These are phyloP conservation scores for Drosophila nr. fundita DNA, from an alignment of 2,888 invertebrate species.

Conservation along the genomic window DNA sequence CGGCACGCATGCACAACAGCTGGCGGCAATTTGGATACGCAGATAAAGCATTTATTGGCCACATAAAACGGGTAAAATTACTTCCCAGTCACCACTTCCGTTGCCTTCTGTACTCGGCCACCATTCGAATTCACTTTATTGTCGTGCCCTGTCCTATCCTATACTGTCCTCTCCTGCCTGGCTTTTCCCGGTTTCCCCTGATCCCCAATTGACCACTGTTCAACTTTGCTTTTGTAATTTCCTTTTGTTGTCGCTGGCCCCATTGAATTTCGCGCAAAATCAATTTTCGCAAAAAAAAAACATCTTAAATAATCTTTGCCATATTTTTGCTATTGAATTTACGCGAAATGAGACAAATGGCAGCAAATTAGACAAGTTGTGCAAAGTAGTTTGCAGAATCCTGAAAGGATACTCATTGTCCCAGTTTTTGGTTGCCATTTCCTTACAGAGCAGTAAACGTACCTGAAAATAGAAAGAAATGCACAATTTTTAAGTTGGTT, in stretches of 20 bases:
- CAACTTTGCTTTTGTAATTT: conserved; percentile 56
- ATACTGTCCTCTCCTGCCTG: neutral
- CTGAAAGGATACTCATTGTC: conserved; percentile 39
- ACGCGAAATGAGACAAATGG: conserved; percentile 14
- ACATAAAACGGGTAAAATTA: conserved; percentile 78
- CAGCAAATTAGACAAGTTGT: conserved; percentile 70
- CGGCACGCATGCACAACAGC: conserved; percentile 76
- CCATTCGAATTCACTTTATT: conserved; percentile 23
- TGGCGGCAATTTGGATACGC: conserved; percentile 75
- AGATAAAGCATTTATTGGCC: conserved; percentile 80
- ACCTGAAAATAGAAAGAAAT: conserved; percentile 40
- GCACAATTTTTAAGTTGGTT: conserved; percentile 14
- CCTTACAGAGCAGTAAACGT: conserved; percentile 15
- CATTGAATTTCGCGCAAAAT: conserved; percentile 52
- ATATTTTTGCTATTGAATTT: conserved; percentile 23
- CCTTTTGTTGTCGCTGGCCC: conserved; percentile 40
- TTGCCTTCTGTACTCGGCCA: conserved; percentile 6
- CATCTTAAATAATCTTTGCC: conserved; percentile 12
- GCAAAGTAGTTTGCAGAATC: conserved; percentile 59
- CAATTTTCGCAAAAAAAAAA: conserved; percentile 53
- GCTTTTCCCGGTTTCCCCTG: neutral
- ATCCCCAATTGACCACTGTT: conserved; percentile 30
- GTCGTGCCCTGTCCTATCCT: conserved; percentile 1
- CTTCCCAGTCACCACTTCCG: conserved; percentile 43
- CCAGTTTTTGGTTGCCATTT: neutral